phyloP scores from a whole-genome alignment of 2,888 invertebrate species.

The Eupeodes luniger region DNA sequence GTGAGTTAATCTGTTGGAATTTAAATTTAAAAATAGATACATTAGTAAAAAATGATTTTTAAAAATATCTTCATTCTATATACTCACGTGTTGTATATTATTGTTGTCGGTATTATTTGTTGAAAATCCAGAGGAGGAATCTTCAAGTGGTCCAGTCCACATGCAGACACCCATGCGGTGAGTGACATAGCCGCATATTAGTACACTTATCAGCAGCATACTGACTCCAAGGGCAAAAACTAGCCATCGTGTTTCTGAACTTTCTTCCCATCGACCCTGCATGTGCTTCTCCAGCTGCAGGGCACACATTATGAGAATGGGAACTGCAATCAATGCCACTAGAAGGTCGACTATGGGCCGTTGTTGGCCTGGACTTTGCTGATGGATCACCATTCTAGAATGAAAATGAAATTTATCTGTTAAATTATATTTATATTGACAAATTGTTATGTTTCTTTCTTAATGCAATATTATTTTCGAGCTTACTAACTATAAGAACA shows the following conservation, averaged over 20 bases:
- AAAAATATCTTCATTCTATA: neutral
- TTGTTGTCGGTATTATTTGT: constrained; percentile 76
- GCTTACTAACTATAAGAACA: neutral
- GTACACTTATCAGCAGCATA: constrained; percentile 83
- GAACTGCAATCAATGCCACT: constrained; percentile 84
- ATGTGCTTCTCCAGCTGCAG: constrained; percentile 84
- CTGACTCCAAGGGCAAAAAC: constrained; percentile 84
- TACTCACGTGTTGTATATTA: constrained; percentile 80
- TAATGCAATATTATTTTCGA: neutral
- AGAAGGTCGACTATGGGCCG: constrained; percentile 83
- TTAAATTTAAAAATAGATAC: constrained; percentile 8
- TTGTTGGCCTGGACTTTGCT: constrained; percentile 80
- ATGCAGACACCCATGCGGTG: constrained; percentile 84
- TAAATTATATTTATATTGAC: neutral
- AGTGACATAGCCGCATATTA: constrained; percentile 84
- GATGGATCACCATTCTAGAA: constrained; percentile 82
- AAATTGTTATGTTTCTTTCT: neutral
- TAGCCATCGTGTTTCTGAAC: constrained; percentile 82
- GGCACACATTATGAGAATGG: constrained; percentile 83
- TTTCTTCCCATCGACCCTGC: constrained; percentile 82
- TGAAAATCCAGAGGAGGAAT: constrained; percentile 77
- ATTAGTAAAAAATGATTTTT: neutral
- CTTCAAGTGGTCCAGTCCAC: constrained; percentile 84
- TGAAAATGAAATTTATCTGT: constrained; percentile 18
- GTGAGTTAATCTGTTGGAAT: constrained; percentile 81